These are phyloP conservation scores for Wasmannia auropunctata DNA, from an alignment of 1,140 invertebrate genomes.

Conservation along the genomic window DNA sequence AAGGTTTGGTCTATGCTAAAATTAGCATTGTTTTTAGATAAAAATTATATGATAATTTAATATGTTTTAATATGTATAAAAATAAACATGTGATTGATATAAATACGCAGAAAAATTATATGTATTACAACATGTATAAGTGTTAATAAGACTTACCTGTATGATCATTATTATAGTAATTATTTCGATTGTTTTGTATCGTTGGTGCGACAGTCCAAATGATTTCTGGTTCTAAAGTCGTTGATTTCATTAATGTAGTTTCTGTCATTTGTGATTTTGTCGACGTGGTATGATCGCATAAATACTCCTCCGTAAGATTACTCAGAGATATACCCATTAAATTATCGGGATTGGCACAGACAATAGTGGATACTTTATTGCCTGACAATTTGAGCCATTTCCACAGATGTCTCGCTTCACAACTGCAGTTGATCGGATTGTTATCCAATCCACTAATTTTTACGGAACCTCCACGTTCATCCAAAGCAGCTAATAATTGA, in stretches of 20 bases:
- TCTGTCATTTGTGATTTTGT: constrained; percentile 81
- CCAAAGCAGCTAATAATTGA: constrained; percentile 91
- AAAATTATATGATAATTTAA: no score
- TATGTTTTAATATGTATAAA: no score
- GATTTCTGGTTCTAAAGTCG: constrained; percentile 91
- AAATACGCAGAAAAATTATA: no score
- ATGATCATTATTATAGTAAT: constrained; percentile 85
- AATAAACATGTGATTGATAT: no score
- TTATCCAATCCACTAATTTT: constrained; percentile 89
- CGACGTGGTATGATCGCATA: constrained; percentile 89
- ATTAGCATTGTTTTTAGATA: no score
- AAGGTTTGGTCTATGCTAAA: no score
- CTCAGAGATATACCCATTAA: constrained; percentile 92
- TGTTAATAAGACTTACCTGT: constrained; percentile 86
- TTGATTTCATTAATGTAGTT: constrained; percentile 83
- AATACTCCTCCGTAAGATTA: constrained; percentile 90
- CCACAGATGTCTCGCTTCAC: constrained; percentile 91
- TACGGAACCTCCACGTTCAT: constrained; percentile 91
- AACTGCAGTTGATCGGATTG: constrained; percentile 95
- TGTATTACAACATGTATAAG: no score
- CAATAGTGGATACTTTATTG: constrained; percentile 80
- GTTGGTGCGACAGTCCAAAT: constrained; percentile 93
- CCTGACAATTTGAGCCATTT: constrained; percentile 88
- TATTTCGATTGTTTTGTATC: constrained; percentile 82
- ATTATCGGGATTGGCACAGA: constrained; percentile 86